Conservation (phyloP, 2,113 vertebrate species). For the Mus spicilegus region DNA sequence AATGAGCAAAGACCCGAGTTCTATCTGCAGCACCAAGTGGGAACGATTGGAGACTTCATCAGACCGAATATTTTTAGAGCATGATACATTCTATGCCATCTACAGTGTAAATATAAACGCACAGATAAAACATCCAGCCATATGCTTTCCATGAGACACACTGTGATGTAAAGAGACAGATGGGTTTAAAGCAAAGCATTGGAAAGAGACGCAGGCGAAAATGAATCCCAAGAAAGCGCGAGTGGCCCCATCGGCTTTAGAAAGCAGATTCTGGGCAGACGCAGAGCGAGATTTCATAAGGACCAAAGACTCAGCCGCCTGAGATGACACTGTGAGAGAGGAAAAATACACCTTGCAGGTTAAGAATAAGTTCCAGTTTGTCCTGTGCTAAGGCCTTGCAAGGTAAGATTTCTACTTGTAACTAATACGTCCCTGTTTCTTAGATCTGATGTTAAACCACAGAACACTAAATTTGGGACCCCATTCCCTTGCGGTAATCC, state of each 20-base stretch:
- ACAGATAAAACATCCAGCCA: conserved; percentile 16
- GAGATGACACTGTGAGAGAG: not conserved
- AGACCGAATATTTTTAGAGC: not conserved
- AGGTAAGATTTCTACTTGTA: too few relatives aligned
- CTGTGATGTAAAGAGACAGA: not conserved
- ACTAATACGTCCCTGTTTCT: not conserved
- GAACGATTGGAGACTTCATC: not conserved
- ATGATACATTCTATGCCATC: not conserved
- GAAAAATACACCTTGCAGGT: not conserved
- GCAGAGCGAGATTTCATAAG: not conserved
- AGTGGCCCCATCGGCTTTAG: not conserved
- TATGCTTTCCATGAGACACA: not conserved
- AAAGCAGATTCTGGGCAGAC: not conserved
- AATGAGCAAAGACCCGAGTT: too few relatives aligned
- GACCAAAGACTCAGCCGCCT: not conserved
- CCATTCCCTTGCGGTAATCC: not conserved
- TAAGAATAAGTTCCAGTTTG: not conserved
- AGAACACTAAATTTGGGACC: not conserved
- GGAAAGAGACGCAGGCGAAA: not conserved
- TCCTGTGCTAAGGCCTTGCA: not conserved
- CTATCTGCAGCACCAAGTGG: not conserved
- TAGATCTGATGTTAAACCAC: not conserved
- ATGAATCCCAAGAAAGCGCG: not conserved
- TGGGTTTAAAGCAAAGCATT: not conserved
- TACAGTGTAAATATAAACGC: not conserved